Percentiles rank a stretch among this genome's conserved stretches.
Conservation (phyloP, 1,140 invertebrate genomes). For the Apolygus lucorum region DNA sequence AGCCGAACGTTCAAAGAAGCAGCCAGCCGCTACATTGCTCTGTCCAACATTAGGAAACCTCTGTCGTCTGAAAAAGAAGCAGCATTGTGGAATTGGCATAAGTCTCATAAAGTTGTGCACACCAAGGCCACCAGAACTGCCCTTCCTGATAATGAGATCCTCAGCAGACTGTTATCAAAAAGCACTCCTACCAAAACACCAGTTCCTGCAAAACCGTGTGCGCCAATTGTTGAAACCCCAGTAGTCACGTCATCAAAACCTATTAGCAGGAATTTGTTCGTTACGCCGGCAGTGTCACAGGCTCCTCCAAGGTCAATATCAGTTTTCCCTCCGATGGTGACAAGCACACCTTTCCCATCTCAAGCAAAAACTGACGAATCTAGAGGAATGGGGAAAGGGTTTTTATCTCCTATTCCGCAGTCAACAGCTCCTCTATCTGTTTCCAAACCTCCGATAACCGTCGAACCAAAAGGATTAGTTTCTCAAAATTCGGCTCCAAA, state of each 20-base stretch:
- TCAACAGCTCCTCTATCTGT: too few relatives aligned
- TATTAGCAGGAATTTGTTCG: neutral
- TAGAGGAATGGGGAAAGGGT: too few relatives aligned
- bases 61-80: neutral
- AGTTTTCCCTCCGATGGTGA: too few relatives aligned
- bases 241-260: neutral
- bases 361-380: too few relatives aligned
- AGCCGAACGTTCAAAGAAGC: slow-evolving; percentile 4
- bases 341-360: too few relatives aligned
- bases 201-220: too few relatives aligned
- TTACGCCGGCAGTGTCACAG: too few relatives aligned
- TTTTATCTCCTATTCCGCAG: too few relatives aligned
- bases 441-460: too few relatives aligned
- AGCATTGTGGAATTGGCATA: neutral
- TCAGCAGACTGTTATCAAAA: neutral
- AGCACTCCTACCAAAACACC: neutral
- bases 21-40: slow-evolving; percentile 4
- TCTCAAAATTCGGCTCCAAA: too few relatives aligned
- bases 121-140: slow-evolving; percentile 13
- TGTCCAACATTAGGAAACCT: neutral
- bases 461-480: too few relatives aligned
- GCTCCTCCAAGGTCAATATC: too few relatives aligned
- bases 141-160: neutral
- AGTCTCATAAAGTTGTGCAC: slow-evolving; percentile 21
- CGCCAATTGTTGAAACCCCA: neutral